These are phyloP conservation scores for Leptopterna dolabrata DNA, from an alignment of 2,888 invertebrate species.

Conservation along the genomic window DNA sequence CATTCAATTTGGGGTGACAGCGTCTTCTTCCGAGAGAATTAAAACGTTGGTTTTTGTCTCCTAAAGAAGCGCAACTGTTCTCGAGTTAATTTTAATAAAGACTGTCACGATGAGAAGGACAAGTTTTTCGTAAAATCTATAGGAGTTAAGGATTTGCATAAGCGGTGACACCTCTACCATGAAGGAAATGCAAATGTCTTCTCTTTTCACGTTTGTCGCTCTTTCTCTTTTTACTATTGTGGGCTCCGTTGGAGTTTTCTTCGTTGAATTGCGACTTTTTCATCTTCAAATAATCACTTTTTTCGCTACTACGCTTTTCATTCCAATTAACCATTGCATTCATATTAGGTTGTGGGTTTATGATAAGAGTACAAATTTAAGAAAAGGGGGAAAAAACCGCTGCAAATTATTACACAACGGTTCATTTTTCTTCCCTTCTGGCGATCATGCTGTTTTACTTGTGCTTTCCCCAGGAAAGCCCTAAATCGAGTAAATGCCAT, in stretches of 20 bases:
- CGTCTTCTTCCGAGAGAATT: neutral
- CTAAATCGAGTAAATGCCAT: too few species aligned
- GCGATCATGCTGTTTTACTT: too few species aligned
- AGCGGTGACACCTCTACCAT: constrained; percentile 10
- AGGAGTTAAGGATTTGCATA: constrained; percentile 28
- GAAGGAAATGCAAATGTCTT: constrained; percentile 17
- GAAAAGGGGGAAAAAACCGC: too few species aligned
- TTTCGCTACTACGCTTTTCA: too few species aligned
- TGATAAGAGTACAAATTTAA: too few species aligned
- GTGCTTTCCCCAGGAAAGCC: too few species aligned
- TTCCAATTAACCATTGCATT: too few species aligned
- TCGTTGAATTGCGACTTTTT: neutral
- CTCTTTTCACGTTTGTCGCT: neutral
- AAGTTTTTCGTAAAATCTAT: constrained; percentile 18
- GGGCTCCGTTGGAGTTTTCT: neutral
- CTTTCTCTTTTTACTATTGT: neutral
- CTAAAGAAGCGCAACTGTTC: neutral
- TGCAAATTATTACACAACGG: too few species aligned
- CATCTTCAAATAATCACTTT: too few species aligned
- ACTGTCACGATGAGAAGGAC: constrained; percentile 17
- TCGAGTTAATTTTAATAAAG: constrained; percentile 30
- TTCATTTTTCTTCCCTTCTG: too few species aligned
- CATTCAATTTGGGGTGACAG: neutral
- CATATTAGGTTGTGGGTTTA: too few species aligned
- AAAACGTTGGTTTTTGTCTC: neutral